phyloP scores from a whole-genome alignment of 2,797 vertebrate genomes.

The Xerus rutilus region DNA sequence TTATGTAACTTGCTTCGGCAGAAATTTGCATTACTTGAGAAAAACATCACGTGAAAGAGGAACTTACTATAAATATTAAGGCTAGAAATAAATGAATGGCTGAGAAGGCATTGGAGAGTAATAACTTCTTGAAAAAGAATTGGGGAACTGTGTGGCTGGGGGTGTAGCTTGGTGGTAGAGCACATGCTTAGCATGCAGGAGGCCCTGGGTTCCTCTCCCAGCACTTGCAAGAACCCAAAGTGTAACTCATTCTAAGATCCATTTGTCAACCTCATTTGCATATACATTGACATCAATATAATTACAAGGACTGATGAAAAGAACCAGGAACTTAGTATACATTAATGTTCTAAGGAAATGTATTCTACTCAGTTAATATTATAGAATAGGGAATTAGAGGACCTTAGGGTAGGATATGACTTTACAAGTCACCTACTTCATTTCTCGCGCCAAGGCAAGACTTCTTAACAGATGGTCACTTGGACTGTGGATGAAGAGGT shows the following conservation, averaged over 20 bases:
- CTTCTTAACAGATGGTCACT: background rate
- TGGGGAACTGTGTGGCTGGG: background rate
- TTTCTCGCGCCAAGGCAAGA: background rate
- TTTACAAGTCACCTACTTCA: background rate
- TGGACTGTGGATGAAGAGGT: background rate
- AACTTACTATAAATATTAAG: conserved; percentile 73
- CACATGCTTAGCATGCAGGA: background rate
- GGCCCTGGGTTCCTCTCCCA: background rate
- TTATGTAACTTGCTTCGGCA: conserved; percentile 69
- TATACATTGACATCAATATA: conserved; percentile 3
- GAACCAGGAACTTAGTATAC: background rate
- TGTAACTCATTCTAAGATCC: background rate
- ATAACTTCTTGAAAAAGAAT: conserved; percentile 53
- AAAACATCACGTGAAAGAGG: conserved; percentile 80
- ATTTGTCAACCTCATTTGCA: conserved; percentile 31
- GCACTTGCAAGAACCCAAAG: too few species aligned
- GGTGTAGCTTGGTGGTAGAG: background rate
- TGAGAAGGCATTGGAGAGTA: conserved; percentile 34
- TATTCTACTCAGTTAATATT: background rate
- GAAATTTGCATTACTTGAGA: conserved; percentile 75
- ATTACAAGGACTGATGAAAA: background rate
- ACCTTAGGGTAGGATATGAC: background rate
- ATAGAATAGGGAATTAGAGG: background rate
- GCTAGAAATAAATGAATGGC: conserved; percentile 43
- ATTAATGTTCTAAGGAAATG: background rate